These are phyloP conservation scores for Marmota monax DNA, from an alignment of 2,113 vertebrate genomes.

Conservation along the genomic window DNA sequence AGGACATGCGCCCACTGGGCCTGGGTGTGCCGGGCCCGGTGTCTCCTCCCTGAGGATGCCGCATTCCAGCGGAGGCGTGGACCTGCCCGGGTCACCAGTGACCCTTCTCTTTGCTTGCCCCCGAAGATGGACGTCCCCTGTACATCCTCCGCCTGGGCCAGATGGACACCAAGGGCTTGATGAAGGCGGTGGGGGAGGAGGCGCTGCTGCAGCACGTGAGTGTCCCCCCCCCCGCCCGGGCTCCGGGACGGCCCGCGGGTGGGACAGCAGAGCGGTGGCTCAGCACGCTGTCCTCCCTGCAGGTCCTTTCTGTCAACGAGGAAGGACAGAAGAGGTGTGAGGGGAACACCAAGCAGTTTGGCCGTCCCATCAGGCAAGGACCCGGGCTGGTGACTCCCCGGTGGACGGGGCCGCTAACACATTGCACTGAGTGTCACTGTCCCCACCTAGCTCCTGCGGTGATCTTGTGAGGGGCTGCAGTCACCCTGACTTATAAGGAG, in stretches of 20 bases:
- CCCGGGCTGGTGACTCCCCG: fast-evolving
- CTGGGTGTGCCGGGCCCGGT: background rate
- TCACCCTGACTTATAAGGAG: background rate
- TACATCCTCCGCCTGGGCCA: constrained; percentile 93
- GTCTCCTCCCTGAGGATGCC: background rate
- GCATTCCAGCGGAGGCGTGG: fast-evolving
- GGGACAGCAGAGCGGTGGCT: background rate
- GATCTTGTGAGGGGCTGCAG: background rate
- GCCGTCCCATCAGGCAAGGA: constrained; percentile 91
- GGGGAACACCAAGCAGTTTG: constrained; percentile 90
- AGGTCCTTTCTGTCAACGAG: constrained; percentile 92
- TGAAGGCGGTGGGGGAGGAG: constrained; percentile 93
- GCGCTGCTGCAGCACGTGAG: constrained; percentile 90
- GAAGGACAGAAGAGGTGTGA: constrained; percentile 92
- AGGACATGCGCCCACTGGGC: fast-evolving
- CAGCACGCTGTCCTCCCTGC: constrained; percentile 46
- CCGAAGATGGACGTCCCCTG: constrained; percentile 88
- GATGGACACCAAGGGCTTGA: constrained; percentile 93
- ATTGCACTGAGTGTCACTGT: too few relatives aligned
- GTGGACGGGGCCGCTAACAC: background rate
- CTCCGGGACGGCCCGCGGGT: fast-evolving
- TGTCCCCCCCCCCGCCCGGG: fast-evolving
- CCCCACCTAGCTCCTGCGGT: background rate
- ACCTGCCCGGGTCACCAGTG: background rate
- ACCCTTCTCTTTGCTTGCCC: background rate